Percentiles rank a stretch among this genome's conserved stretches.
phyloP scores from a whole-genome alignment of 2,113 vertebrate genomes.

The Myotis davidii region DNA sequence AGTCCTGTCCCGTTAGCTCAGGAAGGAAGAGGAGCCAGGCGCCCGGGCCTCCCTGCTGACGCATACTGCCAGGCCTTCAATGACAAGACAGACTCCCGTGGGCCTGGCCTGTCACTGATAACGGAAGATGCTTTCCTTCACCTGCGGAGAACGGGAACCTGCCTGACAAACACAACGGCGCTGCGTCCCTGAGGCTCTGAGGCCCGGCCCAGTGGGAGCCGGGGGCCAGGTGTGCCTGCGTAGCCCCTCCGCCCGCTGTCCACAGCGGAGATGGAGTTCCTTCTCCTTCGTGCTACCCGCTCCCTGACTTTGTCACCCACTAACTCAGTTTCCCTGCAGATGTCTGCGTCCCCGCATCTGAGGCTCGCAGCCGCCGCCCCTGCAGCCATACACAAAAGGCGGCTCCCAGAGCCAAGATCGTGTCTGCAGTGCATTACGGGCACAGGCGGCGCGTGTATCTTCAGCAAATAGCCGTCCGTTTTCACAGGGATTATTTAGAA shows the following conservation, averaged over 20 bases:
- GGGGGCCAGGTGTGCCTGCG: background rate
- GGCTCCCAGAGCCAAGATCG: constrained; percentile 12
- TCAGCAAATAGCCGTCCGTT: constrained; percentile 81
- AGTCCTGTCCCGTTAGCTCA: background rate
- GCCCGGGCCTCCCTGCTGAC: background rate
- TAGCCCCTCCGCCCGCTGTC: accelerated
- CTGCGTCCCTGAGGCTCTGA: background rate
- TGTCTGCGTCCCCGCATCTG: accelerated
- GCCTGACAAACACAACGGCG: background rate
- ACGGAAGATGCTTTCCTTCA: background rate
- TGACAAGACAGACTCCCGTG: background rate
- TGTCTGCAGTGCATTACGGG: background rate
- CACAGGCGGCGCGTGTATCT: constrained; percentile 42
- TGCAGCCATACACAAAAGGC: background rate
- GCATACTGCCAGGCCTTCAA: background rate
- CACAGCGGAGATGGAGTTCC: background rate
- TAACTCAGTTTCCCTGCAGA: background rate
- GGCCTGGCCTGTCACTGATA: background rate
- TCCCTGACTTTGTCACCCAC: accelerated
- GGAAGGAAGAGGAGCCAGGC: background rate
- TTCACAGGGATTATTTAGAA: constrained; percentile 86
- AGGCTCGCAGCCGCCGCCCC: background rate
- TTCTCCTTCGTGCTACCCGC: accelerated
- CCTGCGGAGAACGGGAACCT: background rate
- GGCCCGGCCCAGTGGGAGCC: background rate